Evolutionary conservation across 2,797 vertebrate species (phyloP).

Genomic region (Parotocinclus haroldoi): DNA sequence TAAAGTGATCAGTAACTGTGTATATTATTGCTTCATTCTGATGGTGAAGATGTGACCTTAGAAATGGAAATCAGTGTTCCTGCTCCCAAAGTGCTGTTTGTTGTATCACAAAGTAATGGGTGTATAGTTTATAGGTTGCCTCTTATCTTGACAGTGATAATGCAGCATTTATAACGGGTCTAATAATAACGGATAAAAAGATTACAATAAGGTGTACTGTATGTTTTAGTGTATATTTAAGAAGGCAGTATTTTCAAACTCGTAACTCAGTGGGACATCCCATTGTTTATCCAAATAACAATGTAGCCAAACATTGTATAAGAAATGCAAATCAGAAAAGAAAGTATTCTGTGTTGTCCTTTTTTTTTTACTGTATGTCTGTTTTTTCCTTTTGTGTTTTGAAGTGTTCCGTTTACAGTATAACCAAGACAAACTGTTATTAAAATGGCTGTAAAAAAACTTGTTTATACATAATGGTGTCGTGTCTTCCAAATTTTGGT

Average conservation of each 20-base stretch:
- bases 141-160: neutral
- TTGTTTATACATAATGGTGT: too few relatives aligned
- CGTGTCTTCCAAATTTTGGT: too few relatives aligned
- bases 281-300: neutral
- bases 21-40: too few relatives aligned
- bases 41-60: too few relatives aligned
- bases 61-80: neutral
- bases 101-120: neutral
- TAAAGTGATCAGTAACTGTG: too few relatives aligned
- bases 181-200: too few relatives aligned
- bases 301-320: neutral
- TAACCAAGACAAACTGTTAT: too few relatives aligned
- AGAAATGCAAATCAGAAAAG: neutral
- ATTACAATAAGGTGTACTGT: too few relatives aligned
- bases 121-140: neutral
- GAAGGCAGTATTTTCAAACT: neutral
- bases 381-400: too few relatives aligned
- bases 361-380: neutral
- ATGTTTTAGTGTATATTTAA: neutral
- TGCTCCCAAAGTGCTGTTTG: neutral
- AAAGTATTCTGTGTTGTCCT: neutral
- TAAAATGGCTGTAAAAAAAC: too few relatives aligned
- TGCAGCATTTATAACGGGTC: neutral
- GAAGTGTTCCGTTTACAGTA: too few relatives aligned
- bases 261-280: neutral